These are phyloP conservation scores for Lottia scabra DNA, from an alignment of 2,888 invertebrate species.

Conservation along the genomic window DNA sequence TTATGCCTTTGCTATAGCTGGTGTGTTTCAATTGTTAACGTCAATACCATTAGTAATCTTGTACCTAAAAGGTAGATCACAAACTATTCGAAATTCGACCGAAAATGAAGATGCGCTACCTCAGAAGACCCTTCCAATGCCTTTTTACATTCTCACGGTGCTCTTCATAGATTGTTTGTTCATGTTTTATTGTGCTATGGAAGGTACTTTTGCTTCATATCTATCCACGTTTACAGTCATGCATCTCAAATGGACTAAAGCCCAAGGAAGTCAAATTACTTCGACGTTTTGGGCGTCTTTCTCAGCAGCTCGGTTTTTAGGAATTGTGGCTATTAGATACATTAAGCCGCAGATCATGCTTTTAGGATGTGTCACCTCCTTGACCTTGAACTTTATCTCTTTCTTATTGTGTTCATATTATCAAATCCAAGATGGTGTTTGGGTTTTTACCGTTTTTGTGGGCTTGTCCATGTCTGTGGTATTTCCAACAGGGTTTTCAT, in stretches of 20 bases:
- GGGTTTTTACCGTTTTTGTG: constrained; percentile 62
- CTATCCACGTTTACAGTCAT: constrained; percentile 29
- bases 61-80: constrained; percentile 4
- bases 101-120: not conserved
- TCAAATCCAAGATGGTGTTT: constrained; percentile 36
- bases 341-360: constrained; percentile 64
- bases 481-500: constrained; percentile 69
- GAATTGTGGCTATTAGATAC: constrained; percentile 62
- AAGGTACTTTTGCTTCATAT: constrained; percentile 29
- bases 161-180: constrained; percentile 18
- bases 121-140: not conserved
- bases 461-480: constrained; percentile 69
- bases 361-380: constrained; percentile 46
- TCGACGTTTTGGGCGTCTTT: constrained; percentile 68
- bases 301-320: constrained; percentile 60
- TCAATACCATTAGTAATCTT: constrained; percentile 5
- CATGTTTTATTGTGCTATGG: constrained; percentile 24
- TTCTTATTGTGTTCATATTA: constrained; percentile 29
- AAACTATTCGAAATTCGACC: constrained; percentile 13
- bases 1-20: constrained; percentile 16
- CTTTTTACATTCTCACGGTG: constrained; percentile 14
- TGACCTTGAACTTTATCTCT: constrained; percentile 34
- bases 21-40: not conserved
- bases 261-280: constrained; percentile 57
- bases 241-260: constrained; percentile 53